A percentile compares a stretch with the other conserved stretches of the same genome.
Conservation (phyloP, 1,140 invertebrate genomes). For the Charaxes varanes region DNA sequence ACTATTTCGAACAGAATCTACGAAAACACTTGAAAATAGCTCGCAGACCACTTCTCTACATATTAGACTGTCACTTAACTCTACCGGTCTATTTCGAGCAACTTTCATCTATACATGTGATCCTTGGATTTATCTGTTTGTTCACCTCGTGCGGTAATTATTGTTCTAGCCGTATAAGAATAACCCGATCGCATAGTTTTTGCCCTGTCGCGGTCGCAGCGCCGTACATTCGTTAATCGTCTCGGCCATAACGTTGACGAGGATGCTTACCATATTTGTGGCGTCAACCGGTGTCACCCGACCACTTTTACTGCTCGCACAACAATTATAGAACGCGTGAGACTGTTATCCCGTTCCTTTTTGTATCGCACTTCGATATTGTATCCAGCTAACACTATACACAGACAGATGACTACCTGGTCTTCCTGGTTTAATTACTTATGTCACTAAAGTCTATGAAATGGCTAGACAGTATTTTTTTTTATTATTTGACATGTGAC, state of each 20-base stretch:
- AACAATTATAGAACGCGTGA: constrained; percentile 20
- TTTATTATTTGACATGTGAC: too few species aligned
- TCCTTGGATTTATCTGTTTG: constrained; percentile 6
- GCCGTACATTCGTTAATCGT: constrained; percentile 18
- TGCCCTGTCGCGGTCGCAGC: constrained; percentile 21
- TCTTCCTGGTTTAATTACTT: too few species aligned
- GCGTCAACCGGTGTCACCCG: constrained; percentile 20
- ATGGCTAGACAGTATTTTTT: too few species aligned
- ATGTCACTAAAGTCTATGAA: too few species aligned
- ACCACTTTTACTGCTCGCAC: constrained; percentile 18
- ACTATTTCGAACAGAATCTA: too few species aligned
- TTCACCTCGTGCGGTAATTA: constrained; percentile 1
- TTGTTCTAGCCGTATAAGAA: constrained; percentile 25
- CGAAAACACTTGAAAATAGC: too few species aligned
- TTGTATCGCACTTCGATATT: constrained; percentile 8
- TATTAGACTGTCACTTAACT: too few species aligned
- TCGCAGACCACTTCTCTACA: too few species aligned
- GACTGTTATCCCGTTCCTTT: constrained; percentile 8
- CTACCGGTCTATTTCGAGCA: too few species aligned
- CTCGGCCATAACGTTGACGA: constrained; percentile 14
- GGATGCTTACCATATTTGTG: constrained; percentile 42
- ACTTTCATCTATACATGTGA: too few species aligned
- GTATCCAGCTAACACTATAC: too few species aligned
- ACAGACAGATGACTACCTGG: too few species aligned
- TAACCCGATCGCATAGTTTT: constrained; percentile 41